Evolutionary conservation across 2,888 invertebrate species (phyloP), one percentile per base, ranked within the genome.

Genomic region (Eupsilia transversa): DNA sequence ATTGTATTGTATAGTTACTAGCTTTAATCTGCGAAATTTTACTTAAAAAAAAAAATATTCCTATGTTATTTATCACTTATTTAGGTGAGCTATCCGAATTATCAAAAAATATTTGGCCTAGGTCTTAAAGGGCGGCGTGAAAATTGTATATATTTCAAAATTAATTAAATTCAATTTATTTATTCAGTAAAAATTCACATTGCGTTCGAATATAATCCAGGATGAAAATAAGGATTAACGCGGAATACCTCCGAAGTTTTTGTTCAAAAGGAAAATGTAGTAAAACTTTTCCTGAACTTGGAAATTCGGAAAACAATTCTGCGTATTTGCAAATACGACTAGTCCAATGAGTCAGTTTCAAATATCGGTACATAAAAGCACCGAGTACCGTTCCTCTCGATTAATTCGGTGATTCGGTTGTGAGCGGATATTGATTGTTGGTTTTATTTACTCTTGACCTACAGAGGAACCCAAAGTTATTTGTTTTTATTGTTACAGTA

Each of bases 401-500:
- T 59, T 59, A 12, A 59, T 33, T 59, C 33, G 23, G 33, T 12
- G 59, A 81, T 57, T 59, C 33, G 46, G n/a, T 57, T 57, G 41
- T 4, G n/a, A 63, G 46, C n/a, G 30, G 57, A 30, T 66, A 57
- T 57, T 66, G 73, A 57, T 69, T 56, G 35, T 67, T 67, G 33
- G 33, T 67, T 70, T 59, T 67, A 43, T 67, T 61, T 70, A 67
- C 59, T 70, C 56, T 64, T 70, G 70, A 70, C 70, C 67, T 64
- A 70, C 27, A 56, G 1, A 73, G 12, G 12, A 23, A 27, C n/a
- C 6, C 4, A 73, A n/a, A 14, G 17, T 5, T 66, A 41, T 64
- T 66, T 54, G 57, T 30, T 69, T 63, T 54, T 49, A 46, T 56
- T 59, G 12, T 20, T 38, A 56, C 46, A 4, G 3, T 30, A 52